Conservation (phyloP, 2,113 vertebrate genomes). For the Cepphus grylle region DNA sequence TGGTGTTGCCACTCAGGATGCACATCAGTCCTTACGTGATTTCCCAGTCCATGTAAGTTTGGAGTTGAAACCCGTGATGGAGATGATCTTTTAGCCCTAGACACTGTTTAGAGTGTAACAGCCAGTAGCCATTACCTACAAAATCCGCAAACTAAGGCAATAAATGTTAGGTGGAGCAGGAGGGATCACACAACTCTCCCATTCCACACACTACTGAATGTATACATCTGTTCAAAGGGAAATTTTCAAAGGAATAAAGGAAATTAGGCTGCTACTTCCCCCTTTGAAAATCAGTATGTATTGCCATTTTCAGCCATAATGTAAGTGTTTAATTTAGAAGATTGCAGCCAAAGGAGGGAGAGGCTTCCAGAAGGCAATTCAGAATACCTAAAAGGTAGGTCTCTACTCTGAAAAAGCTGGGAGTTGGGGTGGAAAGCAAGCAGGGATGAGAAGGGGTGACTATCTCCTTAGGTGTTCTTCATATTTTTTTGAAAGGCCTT, state of each 20-base stretch:
- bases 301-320: background rate
- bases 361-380: background rate
- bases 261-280: background rate
- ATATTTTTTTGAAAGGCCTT: background rate
- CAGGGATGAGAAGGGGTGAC: background rate
- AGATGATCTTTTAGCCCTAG: background rate
- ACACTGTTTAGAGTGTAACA: background rate
- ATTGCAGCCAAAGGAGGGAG: background rate
- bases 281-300: background rate
- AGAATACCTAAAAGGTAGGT: background rate
- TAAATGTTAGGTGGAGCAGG: background rate
- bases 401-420: background rate
- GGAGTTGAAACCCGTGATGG: background rate
- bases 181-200: background rate
- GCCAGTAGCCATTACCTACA: background rate
- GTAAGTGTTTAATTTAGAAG: background rate
- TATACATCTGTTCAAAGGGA: background rate
- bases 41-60: background rate
- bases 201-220: background rate
- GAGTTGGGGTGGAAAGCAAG: background rate
- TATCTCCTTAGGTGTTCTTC: background rate
- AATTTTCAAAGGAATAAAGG: background rate
- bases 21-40: rapidly evolving
- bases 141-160: background rate
- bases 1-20: background rate